Evolutionary conservation across 1,140 invertebrate genomes (phyloP), one percentile per base, ranked within the genome.

Genomic region (Potamilus streckersoni): DNA sequence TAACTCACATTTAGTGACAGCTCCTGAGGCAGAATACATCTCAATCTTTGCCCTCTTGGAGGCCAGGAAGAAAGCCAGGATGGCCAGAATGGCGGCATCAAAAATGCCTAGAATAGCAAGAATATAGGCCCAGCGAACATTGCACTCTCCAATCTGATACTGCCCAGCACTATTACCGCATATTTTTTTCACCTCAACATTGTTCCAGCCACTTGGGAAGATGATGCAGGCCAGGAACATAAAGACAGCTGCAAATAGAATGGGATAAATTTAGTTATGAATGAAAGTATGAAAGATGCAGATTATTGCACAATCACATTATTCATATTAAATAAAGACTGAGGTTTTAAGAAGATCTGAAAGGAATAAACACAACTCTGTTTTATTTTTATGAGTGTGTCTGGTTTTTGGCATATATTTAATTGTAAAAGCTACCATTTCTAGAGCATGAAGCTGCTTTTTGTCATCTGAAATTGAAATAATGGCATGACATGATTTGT

Each of bases 91-190:
- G 8, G 94, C 91, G 23, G 96, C 96, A 89, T 99, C 97, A 78
- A 98, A 91, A 77, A 97, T 95, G 0, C 95, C 95, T 66, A 99
- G 96, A 69, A 96, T 94, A 27, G 97, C 97, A 77, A 99, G 91
- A 15, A 98, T 93, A 91, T 97, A 98, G 1, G 97, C 97, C 98
- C 98, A 99, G 75, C 97, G 93, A 19, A 99, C 93, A 63, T 93
- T 94, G 87, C 98, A 99, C 13, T 94, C 91, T 87, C 95, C 95
- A 79, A 94, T 91, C 83, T 92, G 91, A 87, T 94, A 97, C 65
- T 93, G 92, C 82, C 93, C 93, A 0, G 96, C 94, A 13, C 93
- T 92, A 2, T 49, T 31, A 0, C 96, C 96, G 86, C 98, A 99
- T 1, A 98, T 95, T 73, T 94, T 93, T 73, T 93, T 92, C 16